phyloP scores from a whole-genome alignment of 1,140 invertebrate species.

The Drosophila subpulchrella region DNA sequence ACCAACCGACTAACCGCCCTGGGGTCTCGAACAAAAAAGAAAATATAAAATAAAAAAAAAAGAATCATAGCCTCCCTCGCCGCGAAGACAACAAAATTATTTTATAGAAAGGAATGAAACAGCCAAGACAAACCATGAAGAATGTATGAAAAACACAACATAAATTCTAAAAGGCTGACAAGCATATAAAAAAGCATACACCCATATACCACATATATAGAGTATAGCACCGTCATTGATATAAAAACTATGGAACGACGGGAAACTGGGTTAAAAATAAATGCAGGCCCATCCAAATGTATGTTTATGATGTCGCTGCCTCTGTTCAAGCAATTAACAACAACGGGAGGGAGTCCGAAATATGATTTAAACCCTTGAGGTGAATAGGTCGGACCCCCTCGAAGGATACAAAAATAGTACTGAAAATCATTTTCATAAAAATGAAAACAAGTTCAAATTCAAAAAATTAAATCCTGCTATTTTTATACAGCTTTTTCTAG shows the following conservation, averaged over 20 bases:
- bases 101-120: constrained; percentile 70
- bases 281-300: constrained; percentile 72
- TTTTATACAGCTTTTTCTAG: no score
- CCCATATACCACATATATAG: neutral
- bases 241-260: constrained; percentile 71
- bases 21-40: constrained; percentile 30
- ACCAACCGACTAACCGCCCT: constrained; percentile 41
- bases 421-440: neutral
- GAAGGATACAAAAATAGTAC: constrained; percentile 1
- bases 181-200: constrained; percentile 66
- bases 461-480: no score
- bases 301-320: constrained; percentile 64
- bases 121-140: constrained; percentile 68
- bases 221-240: constrained; percentile 46
- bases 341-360: constrained; percentile 8
- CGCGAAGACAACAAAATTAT: constrained; percentile 60
- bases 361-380: constrained; percentile 8
- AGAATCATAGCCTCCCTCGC: constrained; percentile 4
- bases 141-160: constrained; percentile 83
- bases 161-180: constrained; percentile 79
- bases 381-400: constrained; percentile 14
- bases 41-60: constrained; percentile 32
- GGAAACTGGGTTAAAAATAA: constrained; percentile 80
- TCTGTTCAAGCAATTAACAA: constrained; percentile 52
- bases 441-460: neutral